phyloP scores from a whole-genome alignment of 2,113 vertebrate genomes.

The Clupea harengus region DNA sequence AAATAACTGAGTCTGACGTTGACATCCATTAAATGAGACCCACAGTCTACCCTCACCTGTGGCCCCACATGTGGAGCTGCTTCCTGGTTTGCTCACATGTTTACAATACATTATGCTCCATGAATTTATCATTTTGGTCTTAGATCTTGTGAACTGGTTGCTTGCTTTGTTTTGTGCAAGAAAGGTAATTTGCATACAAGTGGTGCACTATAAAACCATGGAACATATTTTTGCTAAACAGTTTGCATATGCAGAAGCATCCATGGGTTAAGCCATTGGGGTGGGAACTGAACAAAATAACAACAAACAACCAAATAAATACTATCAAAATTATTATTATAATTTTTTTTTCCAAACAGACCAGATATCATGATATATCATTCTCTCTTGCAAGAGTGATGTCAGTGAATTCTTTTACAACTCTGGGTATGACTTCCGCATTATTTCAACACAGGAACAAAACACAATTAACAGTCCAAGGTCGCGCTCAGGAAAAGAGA shows the following conservation, averaged over 20 bases:
- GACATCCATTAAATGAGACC: neutral
- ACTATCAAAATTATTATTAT: neutral
- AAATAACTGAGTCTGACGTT: neutral
- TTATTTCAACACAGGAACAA: neutral
- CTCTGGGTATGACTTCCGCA: neutral
- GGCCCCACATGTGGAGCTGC: neutral
- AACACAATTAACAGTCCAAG: neutral
- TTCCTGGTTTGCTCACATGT: neutral
- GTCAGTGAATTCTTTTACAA: neutral
- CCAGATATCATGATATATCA: neutral
- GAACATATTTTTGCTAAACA: too few relatives aligned
- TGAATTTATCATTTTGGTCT: neutral
- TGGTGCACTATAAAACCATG: too few relatives aligned
- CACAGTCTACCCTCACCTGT: neutral
- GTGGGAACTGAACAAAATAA: neutral
- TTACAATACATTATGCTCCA: neutral
- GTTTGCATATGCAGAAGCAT: too few relatives aligned
- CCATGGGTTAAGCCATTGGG: neutral
- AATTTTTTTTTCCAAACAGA: too few relatives aligned
- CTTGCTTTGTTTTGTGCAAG: too few relatives aligned
- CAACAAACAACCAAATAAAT: neutral
- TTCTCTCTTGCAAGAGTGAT: neutral
- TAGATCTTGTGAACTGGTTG: neutral
- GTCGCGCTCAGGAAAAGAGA: neutral
- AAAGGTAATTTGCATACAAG: too few relatives aligned